phyloP scores from a whole-genome alignment of 2,797 vertebrate species.

The Lophotriccus pileatus region DNA sequence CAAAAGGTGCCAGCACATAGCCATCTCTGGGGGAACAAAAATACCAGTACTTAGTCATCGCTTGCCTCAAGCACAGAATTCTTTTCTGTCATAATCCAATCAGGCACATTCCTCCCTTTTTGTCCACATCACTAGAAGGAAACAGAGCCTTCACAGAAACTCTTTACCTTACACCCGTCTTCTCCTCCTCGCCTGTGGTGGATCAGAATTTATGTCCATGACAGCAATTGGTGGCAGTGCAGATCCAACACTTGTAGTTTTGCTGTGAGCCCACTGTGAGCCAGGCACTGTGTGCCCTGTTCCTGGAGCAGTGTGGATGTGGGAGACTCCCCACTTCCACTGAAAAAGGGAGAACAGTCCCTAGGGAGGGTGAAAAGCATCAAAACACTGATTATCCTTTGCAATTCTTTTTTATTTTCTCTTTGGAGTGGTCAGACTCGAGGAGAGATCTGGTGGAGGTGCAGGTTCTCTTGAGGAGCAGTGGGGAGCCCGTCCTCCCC shows the following conservation, averaged over 20 bases:
- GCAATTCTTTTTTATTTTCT: neutral
- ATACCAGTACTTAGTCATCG: neutral
- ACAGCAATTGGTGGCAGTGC: neutral
- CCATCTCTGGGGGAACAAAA: neutral
- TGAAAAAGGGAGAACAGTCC: neutral
- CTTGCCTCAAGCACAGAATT: neutral
- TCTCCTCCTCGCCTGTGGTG: neutral
- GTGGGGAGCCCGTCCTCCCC: neutral
- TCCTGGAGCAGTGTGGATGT: neutral
- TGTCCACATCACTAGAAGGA: neutral
- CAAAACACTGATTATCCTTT: neutral
- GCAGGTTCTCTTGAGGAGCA: neutral
- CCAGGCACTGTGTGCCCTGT: neutral
- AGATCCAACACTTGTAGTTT: fast-evolving
- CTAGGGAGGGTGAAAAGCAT: neutral
- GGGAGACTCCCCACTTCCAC: neutral
- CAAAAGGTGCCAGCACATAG: neutral
- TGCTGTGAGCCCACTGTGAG: neutral
- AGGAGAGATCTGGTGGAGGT: neutral
- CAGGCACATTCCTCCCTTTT: neutral
- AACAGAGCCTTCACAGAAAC: neutral
- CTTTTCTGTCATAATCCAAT: neutral
- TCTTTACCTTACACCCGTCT: neutral
- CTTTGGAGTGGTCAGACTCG: neutral
- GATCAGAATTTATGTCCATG: neutral